A percentile compares a stretch with the other conserved stretches of the same genome.
phyloP scores from a whole-genome alignment of 2,797 vertebrate species.

The Notamacropus eugenii region DNA sequence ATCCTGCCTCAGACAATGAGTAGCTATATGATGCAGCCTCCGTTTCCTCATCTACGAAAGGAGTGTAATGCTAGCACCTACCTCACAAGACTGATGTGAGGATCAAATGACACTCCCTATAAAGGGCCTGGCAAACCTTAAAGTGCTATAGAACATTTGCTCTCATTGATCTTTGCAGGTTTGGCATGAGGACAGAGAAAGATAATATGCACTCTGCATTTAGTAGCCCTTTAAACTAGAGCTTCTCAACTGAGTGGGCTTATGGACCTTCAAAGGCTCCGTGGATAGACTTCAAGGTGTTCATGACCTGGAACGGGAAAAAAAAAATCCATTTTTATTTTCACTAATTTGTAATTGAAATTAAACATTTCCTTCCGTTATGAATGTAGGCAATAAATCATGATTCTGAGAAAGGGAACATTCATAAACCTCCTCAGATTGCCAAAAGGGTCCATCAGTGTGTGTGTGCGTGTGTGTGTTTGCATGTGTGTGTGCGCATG shows the following conservation, averaged over 20 bases:
- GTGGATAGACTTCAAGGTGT: not conserved
- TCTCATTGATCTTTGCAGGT: not conserved
- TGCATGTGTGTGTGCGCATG: no score
- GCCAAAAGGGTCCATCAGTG: not conserved
- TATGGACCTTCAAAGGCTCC: not conserved
- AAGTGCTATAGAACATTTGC: not conserved
- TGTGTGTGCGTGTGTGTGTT: not conserved
- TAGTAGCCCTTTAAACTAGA: not conserved
- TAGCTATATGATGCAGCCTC: not conserved
- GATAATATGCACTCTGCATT: not conserved
- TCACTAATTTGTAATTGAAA: not conserved
- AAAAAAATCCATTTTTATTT: not conserved
- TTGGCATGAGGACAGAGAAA: not conserved
- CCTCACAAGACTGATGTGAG: not conserved
- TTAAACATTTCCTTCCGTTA: not conserved
- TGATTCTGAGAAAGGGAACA: not conserved
- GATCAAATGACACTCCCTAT: not conserved
- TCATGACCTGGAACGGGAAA: not conserved
- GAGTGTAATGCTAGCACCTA: not conserved
- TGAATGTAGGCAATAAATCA: not conserved
- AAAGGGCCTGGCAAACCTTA: no score
- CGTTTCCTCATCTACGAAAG: not conserved
- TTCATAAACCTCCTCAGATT: not conserved
- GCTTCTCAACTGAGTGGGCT: not conserved
- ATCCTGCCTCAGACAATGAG: not conserved